Evolutionary conservation across 2,113 vertebrate species (phyloP), one percentile per base, ranked within the genome.

Genomic region (Chionis minor): DNA sequence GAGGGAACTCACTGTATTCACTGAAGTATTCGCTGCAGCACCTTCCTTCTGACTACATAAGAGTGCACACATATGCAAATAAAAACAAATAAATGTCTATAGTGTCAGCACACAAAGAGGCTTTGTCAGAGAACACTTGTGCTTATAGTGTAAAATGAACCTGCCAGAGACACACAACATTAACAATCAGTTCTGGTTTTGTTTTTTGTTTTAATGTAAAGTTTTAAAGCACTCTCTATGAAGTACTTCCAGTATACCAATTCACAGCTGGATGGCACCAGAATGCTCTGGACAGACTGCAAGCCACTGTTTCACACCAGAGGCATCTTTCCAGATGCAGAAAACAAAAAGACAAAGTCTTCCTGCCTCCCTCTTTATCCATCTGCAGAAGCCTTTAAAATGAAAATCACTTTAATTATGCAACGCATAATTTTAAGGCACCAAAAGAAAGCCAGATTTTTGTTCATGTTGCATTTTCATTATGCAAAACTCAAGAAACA

Each of bases 1-100:
- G 21, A 74, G 11, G 27, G 67, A 75, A 81, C 14, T n/a, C 30
- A 26, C 38, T 38, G 38, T 38, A 38, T 38, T 38, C 38, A 38
- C 38, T 38, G 38, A 38, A 73, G 24, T 42, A 85, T 65, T 51
- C 38, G 54, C 5, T 86, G 47, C 42, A 72, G 35, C 11, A 12
- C 33, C 32, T 79, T 33, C 51, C 44, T 42, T 75, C 42, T 24
- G 14, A 49, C 63, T 72, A 88, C 47, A 69, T 1, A 2, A 2
- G 84, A 52, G 9, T 9, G 8, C 40, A 54, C 4, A n/a, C 0
- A 4, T 9, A 35, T 3, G 7, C 8, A 4, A 89, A 66, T 18
- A 56, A 87, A 89, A 58, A 19, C 0, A 12, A 55, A 0, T 0
- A n/a, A n/a, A n/a, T n/a, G 0, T 28, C 26, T 52, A 12, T 7